Conservation (phyloP, 2,113 vertebrate genomes). For the Gobio gobio region DNA sequence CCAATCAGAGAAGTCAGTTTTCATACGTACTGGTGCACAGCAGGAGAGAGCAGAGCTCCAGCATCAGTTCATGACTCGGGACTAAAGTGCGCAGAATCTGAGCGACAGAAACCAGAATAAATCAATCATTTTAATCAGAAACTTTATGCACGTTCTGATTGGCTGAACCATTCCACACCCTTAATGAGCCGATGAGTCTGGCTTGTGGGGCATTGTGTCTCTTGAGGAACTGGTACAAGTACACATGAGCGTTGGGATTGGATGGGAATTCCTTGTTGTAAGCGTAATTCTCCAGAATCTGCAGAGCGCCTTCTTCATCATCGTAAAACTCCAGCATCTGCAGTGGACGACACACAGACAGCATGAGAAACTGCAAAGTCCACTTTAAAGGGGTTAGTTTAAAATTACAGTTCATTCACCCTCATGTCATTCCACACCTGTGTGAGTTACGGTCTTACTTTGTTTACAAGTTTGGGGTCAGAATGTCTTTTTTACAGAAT, state of each 20-base stretch:
- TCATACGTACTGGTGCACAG: conserved; percentile 80
- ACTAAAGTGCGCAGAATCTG: conserved; percentile 83
- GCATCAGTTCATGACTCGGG: conserved; percentile 91
- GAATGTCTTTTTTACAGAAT: no score
- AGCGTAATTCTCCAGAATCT: conserved; percentile 85
- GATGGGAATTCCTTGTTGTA: conserved; percentile 84
- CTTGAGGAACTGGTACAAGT: conserved; percentile 86
- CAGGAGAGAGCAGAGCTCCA: conserved; percentile 85
- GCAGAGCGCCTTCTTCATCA: conserved; percentile 73
- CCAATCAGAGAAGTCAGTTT: background rate
- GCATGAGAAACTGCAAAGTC: background rate
- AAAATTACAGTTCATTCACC: background rate
- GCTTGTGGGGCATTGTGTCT: conserved; percentile 70
- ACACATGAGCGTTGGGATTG: conserved; percentile 92
- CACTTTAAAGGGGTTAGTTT: background rate
- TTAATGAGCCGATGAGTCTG: conserved; percentile 78
- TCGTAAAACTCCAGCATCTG: conserved; percentile 91
- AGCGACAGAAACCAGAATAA: background rate
- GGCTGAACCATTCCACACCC: conserved; percentile 72
- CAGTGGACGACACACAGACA: conserved; percentile 4
- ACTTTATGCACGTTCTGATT: background rate
- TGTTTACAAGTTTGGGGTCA: no score
- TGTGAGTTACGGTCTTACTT: no score
- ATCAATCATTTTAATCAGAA: background rate
- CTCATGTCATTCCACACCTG: no score